Percentiles rank a stretch among this genome's conserved stretches.
phyloP scores from a whole-genome alignment of 2,888 invertebrate species.

The Philopedon plagiatum region DNA sequence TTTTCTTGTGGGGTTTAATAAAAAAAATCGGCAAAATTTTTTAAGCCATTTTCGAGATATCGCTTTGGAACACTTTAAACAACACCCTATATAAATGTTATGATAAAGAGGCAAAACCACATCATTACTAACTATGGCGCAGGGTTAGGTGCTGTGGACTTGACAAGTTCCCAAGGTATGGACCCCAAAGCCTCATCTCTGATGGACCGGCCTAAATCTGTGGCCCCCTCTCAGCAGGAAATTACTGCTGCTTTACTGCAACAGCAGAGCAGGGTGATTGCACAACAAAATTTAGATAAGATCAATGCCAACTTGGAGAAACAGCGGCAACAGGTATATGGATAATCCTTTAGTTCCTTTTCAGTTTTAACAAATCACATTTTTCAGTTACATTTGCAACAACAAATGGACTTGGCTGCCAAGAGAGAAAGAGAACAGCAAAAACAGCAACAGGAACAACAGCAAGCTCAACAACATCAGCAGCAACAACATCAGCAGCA shows the following conservation, averaged over 20 bases:
- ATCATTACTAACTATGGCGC: neutral
- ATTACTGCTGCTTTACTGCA: constrained; percentile 75
- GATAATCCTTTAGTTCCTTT: constrained; percentile 56
- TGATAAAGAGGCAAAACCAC: no score
- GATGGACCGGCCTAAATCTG: constrained; percentile 66
- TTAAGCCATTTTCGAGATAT: no score
- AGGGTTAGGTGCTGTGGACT: constrained; percentile 62
- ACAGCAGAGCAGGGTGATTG: constrained; percentile 75
- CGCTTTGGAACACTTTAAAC: no score
- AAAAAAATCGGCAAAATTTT: no score
- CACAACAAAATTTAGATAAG: constrained; percentile 77
- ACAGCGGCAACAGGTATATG: constrained; percentile 69
- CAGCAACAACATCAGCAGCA: constrained; percentile 63
- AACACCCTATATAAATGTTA: no score
- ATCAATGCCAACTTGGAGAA: constrained; percentile 71
- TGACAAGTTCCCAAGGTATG: constrained; percentile 65
- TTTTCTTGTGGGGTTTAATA: no score
- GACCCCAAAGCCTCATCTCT: constrained; percentile 60
- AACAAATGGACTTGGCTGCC: constrained; percentile 63
- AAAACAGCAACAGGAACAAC: constrained; percentile 63
- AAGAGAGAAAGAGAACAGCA: constrained; percentile 64
- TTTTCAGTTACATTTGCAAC: constrained; percentile 64
- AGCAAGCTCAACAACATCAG: constrained; percentile 63
- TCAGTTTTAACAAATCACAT: neutral
- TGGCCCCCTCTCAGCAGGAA: constrained; percentile 75